These are phyloP conservation scores for Stegophylla sp. DNA, from an alignment of 2,888 invertebrate species.

Conservation along the genomic window DNA sequence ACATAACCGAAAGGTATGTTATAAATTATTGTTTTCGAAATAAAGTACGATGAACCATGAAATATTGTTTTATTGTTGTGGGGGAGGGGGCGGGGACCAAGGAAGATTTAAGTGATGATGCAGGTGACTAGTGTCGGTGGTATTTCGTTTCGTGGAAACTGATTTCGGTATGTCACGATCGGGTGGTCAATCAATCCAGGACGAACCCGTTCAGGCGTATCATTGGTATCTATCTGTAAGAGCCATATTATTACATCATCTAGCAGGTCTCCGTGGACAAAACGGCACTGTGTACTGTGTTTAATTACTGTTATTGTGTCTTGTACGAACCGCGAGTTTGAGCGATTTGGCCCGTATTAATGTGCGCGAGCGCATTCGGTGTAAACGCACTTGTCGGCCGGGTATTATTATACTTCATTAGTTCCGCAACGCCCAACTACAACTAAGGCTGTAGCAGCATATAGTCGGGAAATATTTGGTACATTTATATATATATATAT, in stretches of 20 bases:
- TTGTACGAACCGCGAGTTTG: background rate
- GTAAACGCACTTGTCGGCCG: conserved; percentile 21
- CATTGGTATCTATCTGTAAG: conserved; percentile 23
- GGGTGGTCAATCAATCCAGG: conserved; percentile 44
- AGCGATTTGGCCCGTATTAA: conserved; percentile 27
- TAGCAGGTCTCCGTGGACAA: background rate
- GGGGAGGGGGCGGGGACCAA: background rate
- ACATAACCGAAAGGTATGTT: no score
- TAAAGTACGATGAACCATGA: no score
- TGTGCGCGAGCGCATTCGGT: background rate
- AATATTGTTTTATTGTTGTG: no score
- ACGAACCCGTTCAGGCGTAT: conserved; percentile 40
- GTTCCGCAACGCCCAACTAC: conserved; percentile 37
- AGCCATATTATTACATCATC: conserved; percentile 21
- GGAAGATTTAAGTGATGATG: background rate
- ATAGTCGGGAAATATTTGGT: no score
- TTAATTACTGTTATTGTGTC: conserved; percentile 21
- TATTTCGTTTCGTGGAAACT: background rate
- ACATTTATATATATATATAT: no score
- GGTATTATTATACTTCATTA: conserved; percentile 33
- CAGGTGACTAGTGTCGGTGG: background rate
- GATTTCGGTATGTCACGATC: conserved; percentile 46
- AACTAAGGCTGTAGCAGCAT: background rate
- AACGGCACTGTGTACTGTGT: background rate
- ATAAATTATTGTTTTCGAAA: no score